Evolutionary conservation across 2,113 vertebrate species (phyloP).

Genomic region (Poecilia latipinna): DNA sequence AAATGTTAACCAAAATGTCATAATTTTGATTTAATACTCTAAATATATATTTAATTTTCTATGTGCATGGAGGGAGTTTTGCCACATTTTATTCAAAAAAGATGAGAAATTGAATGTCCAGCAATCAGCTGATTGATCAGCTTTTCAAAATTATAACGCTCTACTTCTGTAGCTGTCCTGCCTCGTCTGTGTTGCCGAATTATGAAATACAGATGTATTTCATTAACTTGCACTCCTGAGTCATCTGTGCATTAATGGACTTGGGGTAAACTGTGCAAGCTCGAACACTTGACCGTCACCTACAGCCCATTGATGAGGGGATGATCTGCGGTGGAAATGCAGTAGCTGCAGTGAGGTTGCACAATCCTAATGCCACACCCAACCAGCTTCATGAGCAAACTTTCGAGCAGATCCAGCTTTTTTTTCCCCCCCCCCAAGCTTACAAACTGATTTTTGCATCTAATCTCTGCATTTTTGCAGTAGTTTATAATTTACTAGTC

Average conservation of each 20-base stretch:
- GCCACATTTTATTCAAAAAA: constrained; percentile 10
- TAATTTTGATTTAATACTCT: constrained; percentile 10
- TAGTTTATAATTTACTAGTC: constrained; percentile 10
- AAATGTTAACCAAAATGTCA: constrained; percentile 34
- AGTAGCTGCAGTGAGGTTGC: constrained; percentile 76
- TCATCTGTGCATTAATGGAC: constrained; percentile 21
- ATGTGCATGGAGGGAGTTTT: constrained; percentile 8
- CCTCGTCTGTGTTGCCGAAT: neutral
- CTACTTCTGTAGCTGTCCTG: neutral
- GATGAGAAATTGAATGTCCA: constrained; percentile 2
- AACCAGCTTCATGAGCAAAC: constrained; percentile 30
- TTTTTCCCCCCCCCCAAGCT: neutral
- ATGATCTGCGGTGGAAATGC: constrained; percentile 72
- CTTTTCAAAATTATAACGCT: too few relatives aligned
- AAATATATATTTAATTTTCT: neutral
- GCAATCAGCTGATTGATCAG: constrained; percentile 6
- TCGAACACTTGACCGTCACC: constrained; percentile 55
- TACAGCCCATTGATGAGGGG: constrained; percentile 58
- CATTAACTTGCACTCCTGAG: constrained; percentile 24
- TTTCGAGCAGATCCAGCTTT: constrained; percentile 12
- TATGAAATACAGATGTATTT: constrained; percentile 13
- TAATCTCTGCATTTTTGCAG: neutral
- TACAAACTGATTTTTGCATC: neutral
- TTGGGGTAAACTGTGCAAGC: constrained; percentile 24
- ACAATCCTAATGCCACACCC: constrained; percentile 72